Evolutionary conservation across 1,140 invertebrate species (phyloP).

Genomic region (Anadara kagoshimensis): DNA sequence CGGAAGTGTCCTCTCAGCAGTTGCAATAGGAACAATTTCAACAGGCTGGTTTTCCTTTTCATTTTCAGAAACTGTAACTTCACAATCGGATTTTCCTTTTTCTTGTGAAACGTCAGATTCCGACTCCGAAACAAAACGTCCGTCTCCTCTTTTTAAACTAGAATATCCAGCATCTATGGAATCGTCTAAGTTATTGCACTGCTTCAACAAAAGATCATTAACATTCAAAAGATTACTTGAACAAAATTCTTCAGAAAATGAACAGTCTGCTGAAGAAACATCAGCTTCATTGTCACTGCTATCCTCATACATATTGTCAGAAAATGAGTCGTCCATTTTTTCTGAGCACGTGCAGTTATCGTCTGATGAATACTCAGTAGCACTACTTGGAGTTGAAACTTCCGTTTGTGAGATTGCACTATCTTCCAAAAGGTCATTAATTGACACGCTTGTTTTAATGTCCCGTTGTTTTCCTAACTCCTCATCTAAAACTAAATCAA

Average conservation of each 20-base stretch:
- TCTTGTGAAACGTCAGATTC: conserved; percentile 4
- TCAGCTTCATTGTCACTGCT: background rate
- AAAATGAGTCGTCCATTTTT: conserved; percentile 12
- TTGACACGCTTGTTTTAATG: conserved; percentile 24
- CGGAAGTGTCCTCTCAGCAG: conserved; percentile 66
- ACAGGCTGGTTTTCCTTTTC: conserved; percentile 11
- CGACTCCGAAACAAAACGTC: conserved; percentile 1
- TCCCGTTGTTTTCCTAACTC: conserved; percentile 1
- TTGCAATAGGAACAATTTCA: background rate
- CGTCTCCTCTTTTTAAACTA: conserved; percentile 45
- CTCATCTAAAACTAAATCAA: conserved; percentile 44
- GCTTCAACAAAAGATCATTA: too few relatives aligned
- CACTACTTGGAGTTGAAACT: conserved; percentile 21
- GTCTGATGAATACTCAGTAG: conserved; percentile 25
- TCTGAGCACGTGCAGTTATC: conserved; percentile 15
- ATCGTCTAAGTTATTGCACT: conserved; percentile 41
- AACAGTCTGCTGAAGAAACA: too few relatives aligned
- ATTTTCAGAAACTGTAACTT: background rate
- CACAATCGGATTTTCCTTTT: conserved; percentile 3
- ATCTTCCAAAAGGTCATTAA: conserved; percentile 40
- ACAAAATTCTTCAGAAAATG: too few relatives aligned
- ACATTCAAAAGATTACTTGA: too few relatives aligned
- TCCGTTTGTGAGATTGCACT: background rate
- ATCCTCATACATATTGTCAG: conserved; percentile 10
- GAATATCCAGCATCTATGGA: conserved; percentile 58